Evolutionary conservation across 2,113 vertebrate genomes (phyloP), one percentile per base, ranked within the genome.

Genomic region (Shinisaurus crocodilurus): DNA sequence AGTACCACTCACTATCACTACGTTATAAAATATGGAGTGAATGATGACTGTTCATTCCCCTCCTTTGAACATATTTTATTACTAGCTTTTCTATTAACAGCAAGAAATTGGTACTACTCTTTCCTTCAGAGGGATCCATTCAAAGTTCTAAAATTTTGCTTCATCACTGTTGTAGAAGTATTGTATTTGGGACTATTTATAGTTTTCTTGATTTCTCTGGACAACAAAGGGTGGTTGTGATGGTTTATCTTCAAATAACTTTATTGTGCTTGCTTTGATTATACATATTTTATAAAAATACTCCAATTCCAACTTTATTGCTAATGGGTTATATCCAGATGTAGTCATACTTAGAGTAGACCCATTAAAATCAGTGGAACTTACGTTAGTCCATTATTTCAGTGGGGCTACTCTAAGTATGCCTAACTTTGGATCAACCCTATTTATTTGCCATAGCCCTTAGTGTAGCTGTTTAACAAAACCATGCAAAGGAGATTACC

Each of bases 1-100:
- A 93, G 86, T 93, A 86, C 95, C 93, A 92, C 89, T 43, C 93
- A 94, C 90, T 93, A 94, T 93, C 94, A 95, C 95, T 96, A 96
- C 95, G 95, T 93, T 87, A 74, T 92, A 88, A 81, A 96, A 94
- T 15, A 74, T 92, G 89, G 0, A 87, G 82, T 82, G 81, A 94
- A 74, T 93, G 91, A 88, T 83, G 57, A 94, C 82, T 94, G 80
- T 91, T 95, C 37, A 76, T 54, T 88, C 92, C 87, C 90, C 95
- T 95, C 92, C 95, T 96, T 90, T 87, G 91, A 96, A 89, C 95
- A 97, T 93, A 94, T 57, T 89, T 90, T 94, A 45, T 93, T 90
- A 75, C 87, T 95, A 92, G 92, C 88, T 90, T 95, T 93, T 94
- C 91, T 88, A 88, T 93, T 93, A 76, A 89, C 82, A 85, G 91